Conservation (phyloP, 1,140 invertebrate species). For the Drosophila gunungcola region DNA sequence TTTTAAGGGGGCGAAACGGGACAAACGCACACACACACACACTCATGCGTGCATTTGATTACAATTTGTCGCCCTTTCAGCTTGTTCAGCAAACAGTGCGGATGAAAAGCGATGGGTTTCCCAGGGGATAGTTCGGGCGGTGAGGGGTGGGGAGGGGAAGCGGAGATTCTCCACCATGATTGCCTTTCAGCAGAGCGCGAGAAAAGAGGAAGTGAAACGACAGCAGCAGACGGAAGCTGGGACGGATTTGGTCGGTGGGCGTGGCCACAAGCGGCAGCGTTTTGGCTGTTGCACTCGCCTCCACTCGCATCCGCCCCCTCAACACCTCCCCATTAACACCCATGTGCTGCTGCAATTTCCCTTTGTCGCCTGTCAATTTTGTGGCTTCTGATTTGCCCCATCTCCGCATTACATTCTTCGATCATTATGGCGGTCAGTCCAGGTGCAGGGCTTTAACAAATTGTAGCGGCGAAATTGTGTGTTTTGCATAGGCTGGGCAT, state of each 20-base stretch:
- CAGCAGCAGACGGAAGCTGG: constrained; percentile 37
- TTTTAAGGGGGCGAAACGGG: background rate
- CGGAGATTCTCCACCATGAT: constrained; percentile 40
- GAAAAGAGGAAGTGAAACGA: constrained; percentile 29
- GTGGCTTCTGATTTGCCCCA: constrained; percentile 3
- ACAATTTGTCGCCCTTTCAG: constrained; percentile 62
- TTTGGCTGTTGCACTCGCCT: constrained; percentile 9
- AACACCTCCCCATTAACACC: constrained; percentile 19
- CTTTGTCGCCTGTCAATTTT: constrained; percentile 38
- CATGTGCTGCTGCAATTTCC: constrained; percentile 27
- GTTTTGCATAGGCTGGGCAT: background rate
- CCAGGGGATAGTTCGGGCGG: background rate
- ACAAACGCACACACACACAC: constrained; percentile 8
- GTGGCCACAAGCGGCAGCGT: constrained; percentile 7
- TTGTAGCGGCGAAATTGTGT: background rate
- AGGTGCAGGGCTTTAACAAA: background rate
- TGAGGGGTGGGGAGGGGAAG: background rate
- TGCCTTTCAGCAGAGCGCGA: constrained; percentile 45
- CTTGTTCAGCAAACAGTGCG: constrained; percentile 50
- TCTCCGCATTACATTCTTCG: constrained; percentile 13
- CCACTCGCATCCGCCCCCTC: background rate
- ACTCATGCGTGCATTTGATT: constrained; percentile 65
- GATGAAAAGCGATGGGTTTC: constrained; percentile 14
- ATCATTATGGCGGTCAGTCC: constrained; percentile 13
- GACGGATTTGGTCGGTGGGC: constrained; percentile 30